Base-by-base conservation (phyloP, 2,797 vertebrate species). In the Pelochelys cantorii region DNA sequence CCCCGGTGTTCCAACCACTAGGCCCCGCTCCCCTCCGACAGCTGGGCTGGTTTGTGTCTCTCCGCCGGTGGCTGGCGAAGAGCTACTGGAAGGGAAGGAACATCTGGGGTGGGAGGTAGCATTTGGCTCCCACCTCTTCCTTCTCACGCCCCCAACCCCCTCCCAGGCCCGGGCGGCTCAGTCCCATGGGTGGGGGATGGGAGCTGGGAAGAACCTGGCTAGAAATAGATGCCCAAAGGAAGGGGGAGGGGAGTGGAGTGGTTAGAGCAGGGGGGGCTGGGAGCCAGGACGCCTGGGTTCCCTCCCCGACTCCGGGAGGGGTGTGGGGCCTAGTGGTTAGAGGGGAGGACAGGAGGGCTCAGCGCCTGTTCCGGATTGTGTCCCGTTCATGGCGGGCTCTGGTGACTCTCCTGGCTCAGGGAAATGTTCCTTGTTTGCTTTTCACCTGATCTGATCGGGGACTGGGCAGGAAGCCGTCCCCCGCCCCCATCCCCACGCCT, bases 351-450 rank as follows among this genome's bases (percentile, higher is more conserved):
- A 15, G 55, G 18, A 3, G 54, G 54, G 31, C 15, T 20, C 62
- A 34, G 31, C 4, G 4, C 65, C 15, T 20, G 10, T 10, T 8
- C 17, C 4, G 9, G n/a, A 34, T 20, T 7, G 17, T 68, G 62
- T 20, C 29, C 31, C 1, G 14, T 15, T 18, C 7, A 0, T 4
- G 3, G 4, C 3, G 9, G 13, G 2, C 31, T 25, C 65, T 9
- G 5, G 31, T 15, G 17, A 34, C 15, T 68, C n/a, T 18, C 20
- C 8, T 4, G 5, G n/a, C 17, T 4, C 8, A 14, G 62, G n/a
- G n/a, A 8, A 20, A 34, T 68, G 20, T 34, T 34, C 9, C n/a
- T 20, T 68, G 31, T 34, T 34, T 34, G 18, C n/a, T 68, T 68
- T 20, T 34, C 1, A 9, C 8, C 31, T 34, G 65, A 34, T 34